Base-by-base conservation (phyloP, 1,140 invertebrate species). In the Babylonia areolata region DNA sequence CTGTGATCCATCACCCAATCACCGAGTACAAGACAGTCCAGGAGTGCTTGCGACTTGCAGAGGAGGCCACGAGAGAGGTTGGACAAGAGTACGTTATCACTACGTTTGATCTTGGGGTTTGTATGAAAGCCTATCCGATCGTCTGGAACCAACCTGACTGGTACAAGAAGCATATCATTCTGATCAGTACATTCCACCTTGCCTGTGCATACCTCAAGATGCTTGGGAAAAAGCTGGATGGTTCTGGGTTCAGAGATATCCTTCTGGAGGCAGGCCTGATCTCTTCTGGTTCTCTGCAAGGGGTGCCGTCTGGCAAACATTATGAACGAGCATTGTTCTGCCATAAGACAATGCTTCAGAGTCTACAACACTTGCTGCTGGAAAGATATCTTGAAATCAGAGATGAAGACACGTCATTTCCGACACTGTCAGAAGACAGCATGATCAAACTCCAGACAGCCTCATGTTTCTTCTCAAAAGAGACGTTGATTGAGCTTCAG, bases 31-130 rank as follows among this genome's bases (percentile, higher is more conserved):
- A 85, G 75, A 87, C 83, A 64, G 23, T 83, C 89, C 2, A 84
- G 58, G 90, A 90, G 75, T 90, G 86, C 42, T 73, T 89, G 31
- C 28, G 85, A 6, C 85, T 81, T 64, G 81, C 88, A 31, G 85
- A 89, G 84, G 73, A 88, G 75, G 87, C 58, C 58, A 85, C 17
- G 51, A 84, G 35, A 69, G 64, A 71, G 75, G 85, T 91, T 85
- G 86, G 81, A 33, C 88, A 88, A 73, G 35, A 83, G 20, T 90
- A 89, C 64, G 87, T 85, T 6, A 35, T 88, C 23, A 86, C 87
- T 51, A 89, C 89, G 31, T 90, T 88, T 85, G 90, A 88, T 79
- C 79, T 89, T 28, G 88, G 89, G 6, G 88, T 88, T 28, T 91
- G 89, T 83, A 88, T 89, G 87, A 90, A 90, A 81, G 89, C 89